A percentile compares a stretch with the other conserved stretches of the same genome.
Evolutionary conservation across 2,888 invertebrate genomes (phyloP).

Genomic region (Limenitis camilla): DNA sequence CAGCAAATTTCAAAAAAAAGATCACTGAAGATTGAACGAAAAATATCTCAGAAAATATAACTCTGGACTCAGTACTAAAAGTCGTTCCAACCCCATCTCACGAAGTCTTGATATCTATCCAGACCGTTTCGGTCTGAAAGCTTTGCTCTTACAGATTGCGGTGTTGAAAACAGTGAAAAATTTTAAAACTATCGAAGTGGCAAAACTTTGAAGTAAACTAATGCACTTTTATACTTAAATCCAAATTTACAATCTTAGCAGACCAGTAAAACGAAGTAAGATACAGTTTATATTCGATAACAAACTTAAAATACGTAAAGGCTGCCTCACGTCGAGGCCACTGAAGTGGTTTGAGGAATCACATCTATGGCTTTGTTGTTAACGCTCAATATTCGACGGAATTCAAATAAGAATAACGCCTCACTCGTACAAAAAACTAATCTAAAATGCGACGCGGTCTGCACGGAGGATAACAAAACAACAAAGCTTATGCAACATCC

Average conservation of each 20-base stretch:
- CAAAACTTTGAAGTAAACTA: slow-evolving; percentile 53
- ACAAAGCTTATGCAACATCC: slow-evolving; percentile 73
- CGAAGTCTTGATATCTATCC: slow-evolving; percentile 47
- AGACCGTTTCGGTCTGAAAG: slow-evolving; percentile 56
- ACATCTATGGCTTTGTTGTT: slow-evolving; percentile 34
- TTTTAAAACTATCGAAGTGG: slow-evolving; percentile 41
- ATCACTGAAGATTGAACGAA: slow-evolving; percentile 4
- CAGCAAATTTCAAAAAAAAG: slow-evolving; percentile 14
- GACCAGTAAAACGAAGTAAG: slow-evolving; percentile 19
- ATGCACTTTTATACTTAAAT: slow-evolving; percentile 46
- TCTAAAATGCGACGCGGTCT: slow-evolving; percentile 63
- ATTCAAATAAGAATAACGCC: slow-evolving; percentile 35
- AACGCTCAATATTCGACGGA: slow-evolving; percentile 47
- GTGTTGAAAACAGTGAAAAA: slow-evolving; percentile 38
- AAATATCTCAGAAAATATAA: slow-evolving; percentile 16
- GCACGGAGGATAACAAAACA: slow-evolving; percentile 65
- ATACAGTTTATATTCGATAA: slow-evolving; percentile 23
- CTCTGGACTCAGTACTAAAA: slow-evolving; percentile 23
- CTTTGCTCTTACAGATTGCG: slow-evolving; percentile 40
- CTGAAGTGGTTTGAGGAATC: slow-evolving; percentile 14
- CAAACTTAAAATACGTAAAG: slow-evolving; percentile 21
- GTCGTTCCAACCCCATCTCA: slow-evolving; percentile 32
- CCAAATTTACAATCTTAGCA: slow-evolving; percentile 29
- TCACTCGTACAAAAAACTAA: slow-evolving; percentile 60
- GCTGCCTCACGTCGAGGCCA: slow-evolving; percentile 16